Evolutionary conservation across 1,140 invertebrate species (phyloP), one percentile per base, ranked within the genome.

Genomic region (Lethocerus indicus): DNA sequence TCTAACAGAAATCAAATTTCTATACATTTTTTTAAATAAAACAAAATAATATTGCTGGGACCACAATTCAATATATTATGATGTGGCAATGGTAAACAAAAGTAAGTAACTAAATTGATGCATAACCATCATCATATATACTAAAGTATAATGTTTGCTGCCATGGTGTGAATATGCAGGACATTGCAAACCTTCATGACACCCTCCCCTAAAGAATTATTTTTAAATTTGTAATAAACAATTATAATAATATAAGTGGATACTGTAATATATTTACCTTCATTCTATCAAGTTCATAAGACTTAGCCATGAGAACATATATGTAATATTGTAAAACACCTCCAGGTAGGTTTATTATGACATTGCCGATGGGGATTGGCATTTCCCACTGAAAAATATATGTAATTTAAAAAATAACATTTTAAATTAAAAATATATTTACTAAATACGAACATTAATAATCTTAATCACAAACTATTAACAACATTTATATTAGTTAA

Each of bases 231-330:
- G 44, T n/a, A 9, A 32, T 39, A 49, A 42, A 39, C 9, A 27
- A 35, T 21, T 39, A 24, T 28, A 49, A 49, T 27, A 45, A 51
- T 25, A 36, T 40, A 52, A 52, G 25, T 24, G 5, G 44, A 55
- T 45, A n/a, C n/a, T n/a, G n/a, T n/a, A n/a, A 13, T 16, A 36
- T 39, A 20, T 13, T 27, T 36, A 51, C 55, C 56, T 61, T 67
- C 40, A 70, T 61, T 26, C 65, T 63, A 48, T 70, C 62, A 44
- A 71, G 66, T 58, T 92, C 84, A 52, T 79, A 72, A 1, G 86
- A 79, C 61, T 91, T 90, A 0, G 87, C 87, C 0, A 93, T 65
- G 2, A 92, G 65, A 2, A 93, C 75, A 57, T 83, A 89, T 3
- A 78, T 73, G 59, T 81, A 87, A 60, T 87, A 81, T 58, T 77